Base-by-base conservation (phyloP, 2,888 invertebrate species). In the Oeneis ivallda region DNA sequence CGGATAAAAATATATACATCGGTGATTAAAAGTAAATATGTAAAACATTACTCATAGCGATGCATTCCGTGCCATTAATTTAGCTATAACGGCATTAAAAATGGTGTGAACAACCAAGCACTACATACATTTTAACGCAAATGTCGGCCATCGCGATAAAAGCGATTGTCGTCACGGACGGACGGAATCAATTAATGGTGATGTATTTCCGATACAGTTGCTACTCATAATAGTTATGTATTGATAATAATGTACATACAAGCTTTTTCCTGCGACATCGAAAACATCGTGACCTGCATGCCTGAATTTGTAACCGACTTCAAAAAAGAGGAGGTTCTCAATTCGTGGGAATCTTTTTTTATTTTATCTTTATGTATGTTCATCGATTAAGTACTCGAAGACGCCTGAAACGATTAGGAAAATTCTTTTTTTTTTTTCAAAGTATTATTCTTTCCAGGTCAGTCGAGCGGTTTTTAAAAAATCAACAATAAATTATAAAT, bases 91-190 rank as follows among this genome's bases (percentile, higher is more conserved):
- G 54, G 63, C 49, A 54, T 63, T 66, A 64, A 64, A 67, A 45
- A 56, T 50, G 60, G 41, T 26, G 49, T 50, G 15, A 65, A 61
- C 61, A 59, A 63, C 47, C 13, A 64, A 60, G 63, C 54, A n/a
- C n/a, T n/a, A n/a, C 39, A 69, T 69, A 66, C 57, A 69, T 67
- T 65, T 66, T 57, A 67, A 68, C 67, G 62, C 50, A 67, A 37
- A 61, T 63, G 64, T 71, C 69, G 61, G 50, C 64, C 49, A 43
- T 54, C 17, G 63, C 60, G 49, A 67, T 71, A 67, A 69, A 69
- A 53, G 57, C 34, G 34, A 56, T 17, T 19, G 58, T 49, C 63
- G 53, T 34, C 53, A 62, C 32, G 52, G 63, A 49, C 26, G 37
- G 39, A 34, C 43, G 10, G 7, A 62, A 47, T 62, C 47, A 13